A percentile compares a stretch with the other conserved stretches of the same genome.
phyloP scores from a whole-genome alignment of 2,797 vertebrate genomes.

The Phalloptychus januarius region DNA sequence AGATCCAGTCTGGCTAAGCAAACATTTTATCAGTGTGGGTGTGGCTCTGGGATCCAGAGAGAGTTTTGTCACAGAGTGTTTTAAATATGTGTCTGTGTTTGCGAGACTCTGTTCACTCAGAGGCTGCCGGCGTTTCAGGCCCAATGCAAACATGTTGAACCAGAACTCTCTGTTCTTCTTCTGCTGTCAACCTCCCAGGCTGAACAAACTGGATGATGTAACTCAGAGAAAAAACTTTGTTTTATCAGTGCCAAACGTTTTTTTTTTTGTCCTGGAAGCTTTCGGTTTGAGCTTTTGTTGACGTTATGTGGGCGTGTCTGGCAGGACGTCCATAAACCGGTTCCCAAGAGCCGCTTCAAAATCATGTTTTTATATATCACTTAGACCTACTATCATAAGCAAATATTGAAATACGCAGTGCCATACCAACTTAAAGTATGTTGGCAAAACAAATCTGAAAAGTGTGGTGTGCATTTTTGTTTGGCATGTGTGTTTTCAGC shows the following conservation, averaged over 20 bases:
- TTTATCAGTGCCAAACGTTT: neutral
- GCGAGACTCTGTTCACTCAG: neutral
- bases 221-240: neutral
- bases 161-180: neutral
- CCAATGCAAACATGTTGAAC: neutral
- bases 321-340: neutral
- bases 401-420: neutral
- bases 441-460: neutral
- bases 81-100: neutral
- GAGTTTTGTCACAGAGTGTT: neutral
- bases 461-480: neutral
- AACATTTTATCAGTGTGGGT: neutral
- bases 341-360: too few species aligned
- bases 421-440: neutral
- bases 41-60: conserved; percentile 5
- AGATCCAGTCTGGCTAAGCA: neutral
- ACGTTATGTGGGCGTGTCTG: neutral
- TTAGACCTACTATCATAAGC: neutral
- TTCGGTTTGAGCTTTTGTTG: neutral
- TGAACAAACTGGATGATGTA: neutral
- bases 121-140: neutral
- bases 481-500: neutral
- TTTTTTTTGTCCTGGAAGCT: neutral
- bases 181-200: neutral
- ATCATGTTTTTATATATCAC: neutral